Base-by-base conservation (phyloP, 1,140 invertebrate species). In the Eueides isabella region DNA sequence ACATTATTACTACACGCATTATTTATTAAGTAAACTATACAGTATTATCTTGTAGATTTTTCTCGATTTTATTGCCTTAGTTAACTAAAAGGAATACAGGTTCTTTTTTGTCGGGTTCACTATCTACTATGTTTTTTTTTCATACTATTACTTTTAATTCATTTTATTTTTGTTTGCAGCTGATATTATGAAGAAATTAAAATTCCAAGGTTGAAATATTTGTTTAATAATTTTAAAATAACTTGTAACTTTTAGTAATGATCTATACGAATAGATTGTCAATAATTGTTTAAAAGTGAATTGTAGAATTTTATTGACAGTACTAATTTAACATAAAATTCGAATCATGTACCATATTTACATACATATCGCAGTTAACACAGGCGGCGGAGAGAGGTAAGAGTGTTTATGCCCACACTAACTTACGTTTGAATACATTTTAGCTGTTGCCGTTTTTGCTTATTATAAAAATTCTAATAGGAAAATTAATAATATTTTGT, bases 321-420 rank as follows among this genome's bases (percentile, higher is more conserved):
- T 11, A n/a, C n/a, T 55, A 23, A 26, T 7, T 44, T 7, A 2
- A 55, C 48, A 55, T 55, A 23, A 26, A 30, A 67, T 30, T 30
- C 23, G n/a, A 71, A n/a, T 68, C 74, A 75, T 75, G 74, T 38
- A 38, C 28, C 48, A 33, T 33, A 66, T n/a, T 5, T 73, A 29
- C 76, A 55, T 61, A 67, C 61, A 68, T 73, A 55, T 38, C 41
- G 62, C 63, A 63, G 29, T 75, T 75, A 70, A 77, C 65, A 75
- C 70, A 80, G 84, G 82, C 81, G 87, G 85, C 81, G 80, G 84
- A 76, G 63, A 77, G 75, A 79, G 79, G 84, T 81, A 80, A 82
- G 85, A 80, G 85, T 90, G 82, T 86, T n/a, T 84, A 78, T 85
- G 85, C 70, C 85, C 85, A 90, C 87, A 91, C 88, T 91, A 91